Conservation (phyloP, 92 coral and sea anemone genomes). For the Muricea muricata region DNA sequence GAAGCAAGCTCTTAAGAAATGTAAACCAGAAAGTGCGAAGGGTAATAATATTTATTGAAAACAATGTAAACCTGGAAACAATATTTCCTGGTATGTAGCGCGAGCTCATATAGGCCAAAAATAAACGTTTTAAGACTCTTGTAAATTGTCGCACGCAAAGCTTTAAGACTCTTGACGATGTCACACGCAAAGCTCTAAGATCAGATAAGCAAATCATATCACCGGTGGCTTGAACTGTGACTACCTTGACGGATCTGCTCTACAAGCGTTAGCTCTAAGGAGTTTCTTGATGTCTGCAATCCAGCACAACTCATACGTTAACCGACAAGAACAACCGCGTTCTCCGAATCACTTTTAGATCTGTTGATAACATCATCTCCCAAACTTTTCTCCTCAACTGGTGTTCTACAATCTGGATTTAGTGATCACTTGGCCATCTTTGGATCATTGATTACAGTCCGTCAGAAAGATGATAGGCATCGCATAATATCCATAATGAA, state of each 20-base stretch:
- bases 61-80: neutral
- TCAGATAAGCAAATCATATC: no score
- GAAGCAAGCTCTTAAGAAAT: slow-evolving; percentile 78
- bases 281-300: neutral
- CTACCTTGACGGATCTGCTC: no score
- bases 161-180: no score
- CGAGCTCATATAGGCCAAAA: no score
- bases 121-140: no score
- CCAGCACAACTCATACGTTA: neutral
- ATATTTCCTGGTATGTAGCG: neutral
- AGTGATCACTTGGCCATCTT: neutral
- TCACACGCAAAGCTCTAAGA: no score
- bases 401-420: neutral
- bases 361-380: slow-evolving; percentile 1
- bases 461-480: neutral
- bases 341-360: neutral
- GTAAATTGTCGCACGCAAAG: no score
- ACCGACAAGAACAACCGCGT: neutral
- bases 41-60: neutral
- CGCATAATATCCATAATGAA: neutral
- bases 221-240: no score
- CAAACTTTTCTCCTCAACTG: neutral
- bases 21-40: slow-evolving; percentile 45
- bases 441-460: neutral
- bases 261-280: neutral